These are phyloP conservation scores for Syngnathus rostellatus DNA, from an alignment of 2,797 vertebrate genomes.

Conservation along the genomic window DNA sequence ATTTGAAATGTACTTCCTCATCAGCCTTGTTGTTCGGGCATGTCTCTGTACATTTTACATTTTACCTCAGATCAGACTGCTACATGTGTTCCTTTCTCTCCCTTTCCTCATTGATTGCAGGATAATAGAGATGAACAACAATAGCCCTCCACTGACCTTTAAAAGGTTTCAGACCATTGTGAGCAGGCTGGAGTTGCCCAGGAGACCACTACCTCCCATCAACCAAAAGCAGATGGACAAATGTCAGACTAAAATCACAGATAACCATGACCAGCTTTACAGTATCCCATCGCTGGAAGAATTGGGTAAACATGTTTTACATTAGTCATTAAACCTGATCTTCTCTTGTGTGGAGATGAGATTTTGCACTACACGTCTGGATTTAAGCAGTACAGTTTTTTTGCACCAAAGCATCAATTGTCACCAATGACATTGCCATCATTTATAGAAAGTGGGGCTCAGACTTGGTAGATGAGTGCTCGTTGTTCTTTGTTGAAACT, in stretches of 20 bases:
- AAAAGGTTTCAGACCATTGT: conserved; percentile 95
- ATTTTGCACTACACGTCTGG: background rate
- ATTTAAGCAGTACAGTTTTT: background rate
- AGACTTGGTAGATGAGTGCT: background rate
- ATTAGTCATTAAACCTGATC: background rate
- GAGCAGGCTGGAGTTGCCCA: conserved; percentile 86
- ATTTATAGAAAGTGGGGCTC: background rate
- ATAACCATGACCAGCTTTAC: conserved; percentile 83
- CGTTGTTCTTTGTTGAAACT: background rate
- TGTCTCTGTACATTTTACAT: background rate
- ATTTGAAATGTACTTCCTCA: background rate
- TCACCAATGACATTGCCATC: background rate
- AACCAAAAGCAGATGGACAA: conserved; percentile 83
- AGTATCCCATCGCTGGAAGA: conserved; percentile 91
- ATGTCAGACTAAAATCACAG: conserved; percentile 76
- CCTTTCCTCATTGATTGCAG: conserved; percentile 53
- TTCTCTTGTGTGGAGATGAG: background rate
- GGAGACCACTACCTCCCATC: conserved; percentile 77
- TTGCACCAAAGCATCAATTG: background rate
- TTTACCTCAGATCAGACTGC: background rate
- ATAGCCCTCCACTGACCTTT: conserved; percentile 90
- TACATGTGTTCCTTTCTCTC: background rate
- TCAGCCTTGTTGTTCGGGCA: background rate
- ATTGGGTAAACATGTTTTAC: conserved; percentile 67
- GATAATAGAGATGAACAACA: conserved; percentile 92